These are phyloP conservation scores for Frieseomelitta varia DNA, from an alignment of 1,140 invertebrate genomes.

Conservation along the genomic window DNA sequence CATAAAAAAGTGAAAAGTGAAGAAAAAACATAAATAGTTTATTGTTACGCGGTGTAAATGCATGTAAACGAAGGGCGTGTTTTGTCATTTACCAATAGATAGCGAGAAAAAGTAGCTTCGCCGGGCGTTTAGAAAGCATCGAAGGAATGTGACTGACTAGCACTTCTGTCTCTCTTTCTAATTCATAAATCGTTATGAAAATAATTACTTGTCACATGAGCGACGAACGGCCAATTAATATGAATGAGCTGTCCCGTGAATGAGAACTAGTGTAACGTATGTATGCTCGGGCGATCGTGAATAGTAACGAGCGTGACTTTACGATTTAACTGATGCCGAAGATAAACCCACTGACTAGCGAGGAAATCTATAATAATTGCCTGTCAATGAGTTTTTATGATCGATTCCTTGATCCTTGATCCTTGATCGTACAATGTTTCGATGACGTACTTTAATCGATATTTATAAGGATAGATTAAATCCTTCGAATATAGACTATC, in stretches of 20 bases:
- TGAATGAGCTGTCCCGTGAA: conserved; percentile 59
- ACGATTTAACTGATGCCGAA: background rate
- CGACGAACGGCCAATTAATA: conserved; percentile 30
- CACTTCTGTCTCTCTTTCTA: conserved; percentile 34
- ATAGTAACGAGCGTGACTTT: background rate
- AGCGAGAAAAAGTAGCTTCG: conserved; percentile 20
- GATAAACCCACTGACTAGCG: background rate
- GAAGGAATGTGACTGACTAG: conserved; percentile 29
- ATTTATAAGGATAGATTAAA: too few species aligned
- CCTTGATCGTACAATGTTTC: background rate
- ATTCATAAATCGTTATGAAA: conserved; percentile 50
- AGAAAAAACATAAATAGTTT: background rate
- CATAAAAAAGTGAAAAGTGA: background rate
- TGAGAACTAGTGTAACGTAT: conserved; percentile 46
- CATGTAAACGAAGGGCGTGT: background rate
- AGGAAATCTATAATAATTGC: background rate
- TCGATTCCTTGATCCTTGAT: background rate
- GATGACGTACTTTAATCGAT: too few species aligned
- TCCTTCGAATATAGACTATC: too few species aligned
- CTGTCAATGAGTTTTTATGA: background rate
- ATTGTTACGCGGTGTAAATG: background rate
- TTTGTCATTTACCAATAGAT: background rate
- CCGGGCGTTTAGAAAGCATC: conserved; percentile 54
- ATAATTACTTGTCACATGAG: conserved; percentile 15
- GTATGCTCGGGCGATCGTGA: conserved; percentile 19